Base-by-base conservation (phyloP, 2,113 vertebrate genomes). In the Apodemus speciosus region DNA sequence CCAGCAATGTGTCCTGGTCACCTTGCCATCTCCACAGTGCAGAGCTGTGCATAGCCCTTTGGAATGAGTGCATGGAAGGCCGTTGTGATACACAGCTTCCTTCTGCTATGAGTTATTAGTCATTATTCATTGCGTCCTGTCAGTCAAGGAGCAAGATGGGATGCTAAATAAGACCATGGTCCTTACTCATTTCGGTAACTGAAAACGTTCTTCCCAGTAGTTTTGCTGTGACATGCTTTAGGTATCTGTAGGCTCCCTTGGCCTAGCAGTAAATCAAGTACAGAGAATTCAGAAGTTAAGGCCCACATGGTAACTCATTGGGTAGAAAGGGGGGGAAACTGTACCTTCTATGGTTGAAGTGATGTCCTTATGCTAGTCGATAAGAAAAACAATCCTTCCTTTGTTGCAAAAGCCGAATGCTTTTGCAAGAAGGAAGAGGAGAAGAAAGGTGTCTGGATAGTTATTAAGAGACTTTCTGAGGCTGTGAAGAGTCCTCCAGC, bases 71-170 rank as follows among this genome's bases (percentile, higher is more conserved):
- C 35, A 38, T 35, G 60, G 81, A 35, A 69, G 20, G 14, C 6
- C 0, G 23, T 18, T 21, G 0, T 32, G 20, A 38, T 0, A 16
- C 38, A 18, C 1, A 2, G 3, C 16, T 10, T 38, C 40, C n/a
- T 91, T 64, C 85, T 30, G 4, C 40, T 77, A 16, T 2, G 2
- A 8, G 23, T 43, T 32, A 64, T 1, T 40, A 35, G 16, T 21
- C 38, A 2, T 51, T n/a, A 53, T 11, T 88, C 30, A 20, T 18
- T 27, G 23, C 56, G 64, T 89, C 43, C 79, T 60, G 9, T 35
- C 6, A 66, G 30, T 68, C 69, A 16, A n/a, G 62, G 64, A 13
- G 21, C 10, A 51, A 16, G 35, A 38, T 25, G 58, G 25, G 15
- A 1, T 25, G 2, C 32, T 30, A 18, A 77, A 10, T 16, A 72